A percentile compares a stretch with the other conserved stretches of the same genome.
Evolutionary conservation across 1,140 invertebrate species (phyloP).

Genomic region (Drepana arcuata): DNA sequence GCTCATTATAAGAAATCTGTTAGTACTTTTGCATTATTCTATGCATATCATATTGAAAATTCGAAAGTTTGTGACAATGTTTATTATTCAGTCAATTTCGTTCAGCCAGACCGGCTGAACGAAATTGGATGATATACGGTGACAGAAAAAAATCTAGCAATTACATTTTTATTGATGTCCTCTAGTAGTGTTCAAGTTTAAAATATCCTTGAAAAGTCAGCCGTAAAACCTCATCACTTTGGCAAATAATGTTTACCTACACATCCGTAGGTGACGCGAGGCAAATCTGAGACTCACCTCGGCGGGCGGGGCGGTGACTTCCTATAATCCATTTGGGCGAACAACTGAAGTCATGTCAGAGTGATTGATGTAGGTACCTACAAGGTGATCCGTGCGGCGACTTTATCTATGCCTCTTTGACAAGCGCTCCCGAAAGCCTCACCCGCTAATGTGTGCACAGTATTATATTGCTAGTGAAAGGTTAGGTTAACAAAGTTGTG

Average conservation of each 20-base stretch:
- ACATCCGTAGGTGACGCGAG: conserved; percentile 40
- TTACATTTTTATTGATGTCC: no score
- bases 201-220: conserved; percentile 30
- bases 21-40: no score
- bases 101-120: no score
- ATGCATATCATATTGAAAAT: no score
- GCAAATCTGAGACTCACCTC: conserved; percentile 54
- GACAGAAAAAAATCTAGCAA: no score
- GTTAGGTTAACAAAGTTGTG: no score
- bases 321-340: conserved; percentile 65
- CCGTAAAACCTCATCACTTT: conserved; percentile 44
- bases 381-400: conserved; percentile 38
- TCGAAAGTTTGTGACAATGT: no score
- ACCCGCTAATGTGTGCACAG: conserved; percentile 32
- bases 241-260: conserved; percentile 49
- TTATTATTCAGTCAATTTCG: no score
- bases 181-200: conserved; percentile 29
- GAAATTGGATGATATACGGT: no score
- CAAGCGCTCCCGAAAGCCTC: conserved; percentile 33
- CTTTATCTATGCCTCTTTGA: conserved; percentile 44
- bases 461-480: conserved; percentile 16
- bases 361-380: conserved; percentile 59
- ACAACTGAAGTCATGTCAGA: conserved; percentile 59
- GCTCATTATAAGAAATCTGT: no score
- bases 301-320: conserved; percentile 35